Base-by-base conservation (phyloP, 1,140 invertebrate genomes). In the Formica exsecta region DNA sequence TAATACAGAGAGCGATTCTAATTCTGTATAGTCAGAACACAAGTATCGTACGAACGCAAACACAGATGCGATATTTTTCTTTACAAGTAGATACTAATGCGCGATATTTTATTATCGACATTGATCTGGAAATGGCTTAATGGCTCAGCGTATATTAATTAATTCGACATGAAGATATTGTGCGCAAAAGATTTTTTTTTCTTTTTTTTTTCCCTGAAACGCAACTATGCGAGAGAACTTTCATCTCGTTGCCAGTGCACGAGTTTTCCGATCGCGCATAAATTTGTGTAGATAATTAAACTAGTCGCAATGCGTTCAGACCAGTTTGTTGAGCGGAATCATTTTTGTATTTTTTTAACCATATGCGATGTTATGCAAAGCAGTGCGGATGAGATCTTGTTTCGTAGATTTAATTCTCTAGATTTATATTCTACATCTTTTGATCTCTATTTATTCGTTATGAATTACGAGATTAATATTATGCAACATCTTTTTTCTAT, bases 1-100 rank as follows among this genome's bases (percentile, higher is more conserved):
- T 74, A 74, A 74, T 61, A 29, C 22, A 66, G 19, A 22, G 16
- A 51, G n/a, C 1, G 25, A 68, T 80, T 68, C 76, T 80, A 80
- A 80, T 80, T 80, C 25, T 57, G 64, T 51, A 51, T 36, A 29
- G 25, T 16, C 25, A 16, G 38, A n/a, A 65, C 29, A 25, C 29
- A 44, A 19, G 38, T 41, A 64, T 61, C 19, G 32, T 38, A 5
- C n/a, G 25, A 79, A 51, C 41, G 19, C 41, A 11, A 9, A 25
- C 13, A 79, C 29, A 38, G 8, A 36, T 8, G 64, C 32, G 64
- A 66, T 36, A 38, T 68, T 7, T 68, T 13, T n/a, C 16, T 68
- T 13, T 9, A n/a, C 3, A 0, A 32, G 25, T 65, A 38, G 16
- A 38, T 64, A 11, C 41, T 64, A 9, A 16, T 11, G 8, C 19